phyloP scores from a whole-genome alignment of 2,797 vertebrate genomes.

The Myiothlypis chrysogaster region DNA sequence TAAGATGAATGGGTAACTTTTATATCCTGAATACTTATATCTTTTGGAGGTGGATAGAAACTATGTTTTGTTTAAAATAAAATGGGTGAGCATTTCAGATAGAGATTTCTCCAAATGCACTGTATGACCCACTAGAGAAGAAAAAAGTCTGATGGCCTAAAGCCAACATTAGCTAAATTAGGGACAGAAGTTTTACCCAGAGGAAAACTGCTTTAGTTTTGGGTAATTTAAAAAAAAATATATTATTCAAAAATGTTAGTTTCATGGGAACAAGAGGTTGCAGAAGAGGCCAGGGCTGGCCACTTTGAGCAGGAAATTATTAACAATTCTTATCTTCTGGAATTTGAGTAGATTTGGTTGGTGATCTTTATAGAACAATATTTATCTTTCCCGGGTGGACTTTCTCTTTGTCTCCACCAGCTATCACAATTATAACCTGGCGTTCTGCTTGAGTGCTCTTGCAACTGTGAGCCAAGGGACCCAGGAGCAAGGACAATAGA shows the following conservation, averaged over 20 bases:
- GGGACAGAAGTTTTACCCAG: constrained; percentile 33
- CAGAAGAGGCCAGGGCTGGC: constrained; percentile 53
- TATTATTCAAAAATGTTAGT: constrained; percentile 49
- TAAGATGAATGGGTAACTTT: neutral
- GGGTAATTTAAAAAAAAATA: neutral
- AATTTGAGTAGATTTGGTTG: constrained; percentile 67
- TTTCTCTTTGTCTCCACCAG: constrained; percentile 52
- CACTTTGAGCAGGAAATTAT: constrained; percentile 66
- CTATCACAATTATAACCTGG: constrained; percentile 44
- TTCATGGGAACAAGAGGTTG: constrained; percentile 67
- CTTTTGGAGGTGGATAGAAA: neutral
- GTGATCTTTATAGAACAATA: constrained; percentile 66
- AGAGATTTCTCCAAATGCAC: constrained; percentile 10
- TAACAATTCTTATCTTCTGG: constrained; percentile 73
- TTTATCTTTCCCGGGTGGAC: constrained; percentile 56
- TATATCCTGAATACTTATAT: neutral
- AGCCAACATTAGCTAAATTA: constrained; percentile 16
- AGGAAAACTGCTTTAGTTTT: constrained; percentile 33
- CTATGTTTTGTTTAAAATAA: constrained; percentile 15
- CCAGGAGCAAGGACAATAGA: constrained; percentile 47
- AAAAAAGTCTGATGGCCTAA: constrained; percentile 2
- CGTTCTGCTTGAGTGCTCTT: constrained; percentile 36
- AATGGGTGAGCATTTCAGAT: neutral
- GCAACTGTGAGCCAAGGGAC: constrained; percentile 7
- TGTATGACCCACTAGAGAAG: neutral